Base-by-base conservation (phyloP, 1,140 invertebrate species). In the Thrips palmi region DNA sequence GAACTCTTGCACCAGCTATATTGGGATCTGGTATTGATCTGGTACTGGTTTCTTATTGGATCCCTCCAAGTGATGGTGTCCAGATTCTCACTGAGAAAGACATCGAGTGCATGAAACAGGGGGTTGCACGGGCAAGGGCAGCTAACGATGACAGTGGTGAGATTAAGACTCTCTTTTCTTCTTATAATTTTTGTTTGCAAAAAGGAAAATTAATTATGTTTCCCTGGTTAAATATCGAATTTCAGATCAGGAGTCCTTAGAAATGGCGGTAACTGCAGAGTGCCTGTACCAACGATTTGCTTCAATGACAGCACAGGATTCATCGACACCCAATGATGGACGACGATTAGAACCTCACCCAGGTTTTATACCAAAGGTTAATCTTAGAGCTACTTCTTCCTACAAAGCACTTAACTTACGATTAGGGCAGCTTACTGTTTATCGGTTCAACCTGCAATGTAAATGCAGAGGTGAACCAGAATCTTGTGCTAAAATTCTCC, bases 391-490 rank as follows among this genome's bases (percentile, higher is more conserved):
- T 65, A 15, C 51, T 54, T 21, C 41, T 67, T 3, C n/a, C n/a
- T n/a, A n/a, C n/a, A n/a, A n/a, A n/a, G n/a, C n/a, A n/a, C n/a
- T n/a, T n/a, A n/a, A n/a, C n/a, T n/a, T n/a, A n/a, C n/a, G n/a
- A n/a, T n/a, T n/a, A n/a, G 64, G 66, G 3, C 62, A 67, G 52
- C 61, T 68, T 61, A 68, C 63, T 2, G 49, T 69, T 29, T 67
- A 67, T 34, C 58, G 67, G 45, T 50, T 68, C 39, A 55, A 53
- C 28, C 49, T 70, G 3, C 50, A 58, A 43, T 69, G 67, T 34
- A 44, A 52, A 23, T 69, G 68, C 52, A 55, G 44, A 53, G 59
- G 52, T 40, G 55, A 24, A 45, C 53, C 44, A 51, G 63, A 54
- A 54, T 61, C 44, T 50, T 56, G 43, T 61, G 64, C 45, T 50